Percentiles rank a stretch among this genome's conserved stretches.
These are phyloP conservation scores for Aurelia aurita DNA, from an alignment of 30 jellyfish, hydroid and myxozoan species.

Conservation along the genomic window DNA sequence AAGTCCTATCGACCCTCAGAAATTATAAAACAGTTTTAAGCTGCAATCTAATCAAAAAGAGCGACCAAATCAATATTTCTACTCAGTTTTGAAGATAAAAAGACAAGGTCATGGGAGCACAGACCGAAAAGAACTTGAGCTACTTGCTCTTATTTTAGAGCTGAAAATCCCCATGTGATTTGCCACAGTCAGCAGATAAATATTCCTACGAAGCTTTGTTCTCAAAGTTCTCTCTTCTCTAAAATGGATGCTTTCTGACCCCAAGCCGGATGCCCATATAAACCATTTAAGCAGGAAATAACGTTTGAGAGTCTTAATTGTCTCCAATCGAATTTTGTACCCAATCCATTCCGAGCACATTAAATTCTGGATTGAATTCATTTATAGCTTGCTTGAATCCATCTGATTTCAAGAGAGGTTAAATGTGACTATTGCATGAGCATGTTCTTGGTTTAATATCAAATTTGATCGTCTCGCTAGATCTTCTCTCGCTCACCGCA, in stretches of 20 bases:
- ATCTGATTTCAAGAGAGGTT: neutral
- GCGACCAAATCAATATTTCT: conserved; percentile 14
- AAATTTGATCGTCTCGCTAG: no score
- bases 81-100: neutral
- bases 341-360: conserved; percentile 29
- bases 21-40: no score
- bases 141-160: no score
- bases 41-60: no score
- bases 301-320: conserved; percentile 49
- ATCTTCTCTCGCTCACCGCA: no score
- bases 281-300: conserved; percentile 66
- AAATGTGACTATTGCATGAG: no score
- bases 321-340: conserved; percentile 32
- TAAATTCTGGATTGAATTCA: conserved; percentile 21
- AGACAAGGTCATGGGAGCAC: neutral
- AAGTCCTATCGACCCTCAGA: no score
- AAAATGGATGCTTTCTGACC: conserved; percentile 48
- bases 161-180: conserved; percentile 1
- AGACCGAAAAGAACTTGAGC: no score
- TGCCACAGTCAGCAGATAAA: neutral
- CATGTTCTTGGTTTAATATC: no score
- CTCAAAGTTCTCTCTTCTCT: conserved; percentile 2
- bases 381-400: neutral
- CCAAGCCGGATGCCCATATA: conserved; percentile 60
- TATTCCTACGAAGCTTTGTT: conserved; percentile 16